Base-by-base conservation (phyloP, 2,797 vertebrate species). In the Sciurus vulgaris region DNA sequence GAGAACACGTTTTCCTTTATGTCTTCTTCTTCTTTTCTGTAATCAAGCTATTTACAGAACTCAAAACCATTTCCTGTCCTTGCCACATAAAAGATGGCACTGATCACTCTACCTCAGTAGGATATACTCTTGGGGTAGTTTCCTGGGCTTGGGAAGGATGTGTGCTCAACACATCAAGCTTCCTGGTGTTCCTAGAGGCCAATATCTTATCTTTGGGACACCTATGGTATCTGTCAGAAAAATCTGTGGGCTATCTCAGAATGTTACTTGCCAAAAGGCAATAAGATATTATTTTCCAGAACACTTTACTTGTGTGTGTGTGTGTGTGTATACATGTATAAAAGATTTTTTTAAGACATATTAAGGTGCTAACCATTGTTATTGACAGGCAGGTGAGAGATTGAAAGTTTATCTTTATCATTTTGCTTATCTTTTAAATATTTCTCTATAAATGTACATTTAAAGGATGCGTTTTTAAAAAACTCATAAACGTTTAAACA, bases 401-500 rank as follows among this genome's bases (percentile, higher is more conserved):
- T 8, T 9, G 44, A 91, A 70, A 91, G 15, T 17, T 78, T 79
- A 63, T 76, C 92, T 95, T 77, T 24, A 63, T 85, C 38, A 59
- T 93, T 92, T 86, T 63, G 24, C 9, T 44, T 89, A n/a, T 15
- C 49, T 94, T 86, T 65, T 74, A 65, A 65, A 59, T 41, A 91
- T 41, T 79, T 92, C 51, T 77, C 82, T 65, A 56, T 51, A 94
- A 35, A 72, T 41, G 30, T 7, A 47, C 87, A 61, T 74, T 61
- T 20, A 92, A 93, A 81, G 63, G 30, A 47, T 54, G 44, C 74
- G 7, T 59, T 73, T 95, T 0, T 2, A 30, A 54, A 81, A 86
- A 5, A 73, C 35, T 38, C 38, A 38, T 38, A 38, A 38, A 38
- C 5, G 38, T 38, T 82, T 94, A 88, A 41, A 28, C 51, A 82